Base-by-base conservation (phyloP, 1,140 invertebrate genomes). In the Aphaenogaster ashmeadi region DNA sequence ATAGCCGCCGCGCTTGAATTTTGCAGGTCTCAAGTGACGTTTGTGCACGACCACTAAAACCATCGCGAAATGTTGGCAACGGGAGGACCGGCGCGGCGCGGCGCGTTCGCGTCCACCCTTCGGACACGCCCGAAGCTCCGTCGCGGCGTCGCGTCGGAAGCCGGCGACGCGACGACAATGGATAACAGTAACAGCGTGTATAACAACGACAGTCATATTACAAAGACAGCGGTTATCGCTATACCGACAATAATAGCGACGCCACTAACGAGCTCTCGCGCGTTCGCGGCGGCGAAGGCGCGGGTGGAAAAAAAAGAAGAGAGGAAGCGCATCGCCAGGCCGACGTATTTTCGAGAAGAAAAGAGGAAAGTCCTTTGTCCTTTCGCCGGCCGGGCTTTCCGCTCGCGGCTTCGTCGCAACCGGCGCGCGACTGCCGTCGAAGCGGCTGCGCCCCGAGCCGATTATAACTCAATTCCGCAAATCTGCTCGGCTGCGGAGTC, bases 131-230 rank as follows among this genome's bases (percentile, higher is more conserved):
- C 62, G 60, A 50, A 21, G 50, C 60, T 7, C 41, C 69, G 50
- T 52, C 60, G 9, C 47, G 27, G 27, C 27, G 27, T 41, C 27
- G 15, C 38, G 56, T 58, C 56, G 36, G 11, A 47, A 44, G 64
- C 8, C 21, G 44, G 38, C 47, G 47, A 27, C 41, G 47, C 15
- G 66, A 72, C n/a, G 60, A 66, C 60, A 66, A 66, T 33, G 62
- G 38, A 83, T 83, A 83, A 83, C 66, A 83, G 79, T 83, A 83
- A 84, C 69, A 84, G 11, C 21, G 62, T 54, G 36, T 27, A 27
- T 38, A 67, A 67, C 44, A 67, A 69, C 21, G 47, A 84, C 21
- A 47, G 41, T 74, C 62, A 36, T 27, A 44, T 84, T 83, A 74
- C 44, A 47, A 69, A 69, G 80, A 74, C 58, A 84, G 69, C 54